Percentiles rank a stretch among this genome's conserved stretches.
Evolutionary conservation across 2,113 vertebrate genomes (phyloP).

Genomic region (Mystacornis crossleyi): DNA sequence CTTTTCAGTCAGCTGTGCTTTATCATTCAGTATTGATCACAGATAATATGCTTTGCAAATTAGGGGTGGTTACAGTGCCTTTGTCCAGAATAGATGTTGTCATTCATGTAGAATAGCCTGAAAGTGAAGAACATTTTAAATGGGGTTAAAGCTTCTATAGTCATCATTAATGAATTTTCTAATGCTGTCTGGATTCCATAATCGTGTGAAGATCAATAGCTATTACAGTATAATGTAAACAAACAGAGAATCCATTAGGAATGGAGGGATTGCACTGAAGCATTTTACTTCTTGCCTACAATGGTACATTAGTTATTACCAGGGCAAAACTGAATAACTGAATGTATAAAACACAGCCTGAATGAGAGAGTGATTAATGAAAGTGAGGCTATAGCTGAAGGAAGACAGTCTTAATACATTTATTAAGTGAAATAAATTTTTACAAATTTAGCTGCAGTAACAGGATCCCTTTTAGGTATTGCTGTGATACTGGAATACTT

Average conservation of each 20-base stretch:
- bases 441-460: neutral
- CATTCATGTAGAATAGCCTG: slow-evolving; percentile 60
- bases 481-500: neutral
- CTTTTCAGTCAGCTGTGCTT: slow-evolving; percentile 48
- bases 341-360: neutral
- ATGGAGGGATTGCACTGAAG: neutral
- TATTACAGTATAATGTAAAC: slow-evolving; percentile 61
- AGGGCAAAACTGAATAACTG: slow-evolving; percentile 12
- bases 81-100: slow-evolving; percentile 64
- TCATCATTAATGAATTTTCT: slow-evolving; percentile 64
- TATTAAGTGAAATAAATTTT: slow-evolving; percentile 13
- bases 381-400: neutral
- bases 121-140: slow-evolving; percentile 66
- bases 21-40: slow-evolving; percentile 58
- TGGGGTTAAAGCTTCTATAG: slow-evolving; percentile 40
- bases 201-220: slow-evolving; percentile 55
- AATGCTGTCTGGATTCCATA: slow-evolving; percentile 53
- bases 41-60: slow-evolving; percentile 72
- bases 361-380: neutral
- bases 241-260: slow-evolving; percentile 54
- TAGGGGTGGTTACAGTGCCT: slow-evolving; percentile 67
- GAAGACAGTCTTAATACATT: neutral
- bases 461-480: slow-evolving; percentile 6
- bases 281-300: slow-evolving; percentile 37
- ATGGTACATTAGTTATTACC: neutral